Base-by-base conservation (phyloP, 2,888 invertebrate species). In the Orthosia incerta region DNA sequence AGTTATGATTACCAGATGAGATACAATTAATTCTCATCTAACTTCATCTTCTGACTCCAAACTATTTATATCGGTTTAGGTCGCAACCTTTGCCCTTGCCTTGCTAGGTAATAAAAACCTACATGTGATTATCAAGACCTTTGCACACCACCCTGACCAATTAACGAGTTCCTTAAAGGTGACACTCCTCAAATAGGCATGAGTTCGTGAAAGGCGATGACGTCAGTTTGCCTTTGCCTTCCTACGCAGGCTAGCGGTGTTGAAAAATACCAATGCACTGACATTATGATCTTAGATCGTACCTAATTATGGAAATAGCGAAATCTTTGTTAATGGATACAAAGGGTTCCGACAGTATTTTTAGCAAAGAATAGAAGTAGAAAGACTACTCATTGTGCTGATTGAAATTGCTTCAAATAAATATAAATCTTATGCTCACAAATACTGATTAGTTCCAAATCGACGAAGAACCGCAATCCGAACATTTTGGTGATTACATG, bases 181-280 rank as follows among this genome's bases (percentile, higher is more conserved):
- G 51, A 71, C 79, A 75, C 83, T 76, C 73, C 57, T 76, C 66
- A 75, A 76, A 75, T 83, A 83, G 71, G 51, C 68, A 60, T 61
- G 56, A 50, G 56, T 50, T 46, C 62, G 81, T 74, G 71, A 83
- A 74, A 85, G 71, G 80, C 50, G 56, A 31, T 83, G 81, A 80
- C 74, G 81, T 86, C 74, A 83, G n/a, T 23, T 20, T 59, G 71
- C 46, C 45, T 57, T 80, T 74, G 63, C 73, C 86, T 74, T 80
- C 76, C 72, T 66, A 62, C 72, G 60, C 59, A 83, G 15, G 15
- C 51, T 60, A 46, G 48, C 45, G 79, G 55, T 82, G 62, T 66
- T 82, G 53, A 64, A 64, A 67, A 68, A 64, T 63, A 50, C 50
- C 45, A 60, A 60, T 61, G 80, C 45, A 55, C 53, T 31, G 55